phyloP scores from a whole-genome alignment of 2,797 vertebrate species.

The Poecilia gillii region DNA sequence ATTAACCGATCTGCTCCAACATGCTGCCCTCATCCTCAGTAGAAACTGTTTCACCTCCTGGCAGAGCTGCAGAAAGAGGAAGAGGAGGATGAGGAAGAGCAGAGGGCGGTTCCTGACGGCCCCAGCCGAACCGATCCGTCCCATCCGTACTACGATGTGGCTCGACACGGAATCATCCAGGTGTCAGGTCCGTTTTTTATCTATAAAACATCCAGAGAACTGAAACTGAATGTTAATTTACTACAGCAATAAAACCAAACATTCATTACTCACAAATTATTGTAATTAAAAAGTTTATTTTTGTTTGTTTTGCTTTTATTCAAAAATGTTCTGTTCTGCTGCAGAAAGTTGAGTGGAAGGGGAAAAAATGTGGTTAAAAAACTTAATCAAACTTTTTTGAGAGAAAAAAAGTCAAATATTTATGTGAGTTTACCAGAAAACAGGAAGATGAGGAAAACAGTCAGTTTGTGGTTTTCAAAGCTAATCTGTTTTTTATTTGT shows the following conservation, averaged over 20 bases:
- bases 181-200: conserved; percentile 79
- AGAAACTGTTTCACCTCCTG: not conserved
- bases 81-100: conserved; percentile 67
- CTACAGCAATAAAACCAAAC: not conserved
- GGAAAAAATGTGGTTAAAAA: not conserved
- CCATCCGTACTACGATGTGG: conserved; percentile 88
- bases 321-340: not conserved
- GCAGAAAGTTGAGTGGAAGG: not conserved
- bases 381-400: not conserved
- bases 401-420: no score
- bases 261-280: not conserved
- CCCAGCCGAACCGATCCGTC: conserved; percentile 61
- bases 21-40: not conserved
- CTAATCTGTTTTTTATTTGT: no score
- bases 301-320: not conserved
- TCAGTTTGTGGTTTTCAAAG: not conserved
- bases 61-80: conserved; percentile 80
- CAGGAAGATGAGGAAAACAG: no score
- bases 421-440: no score
- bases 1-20: not conserved
- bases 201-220: not conserved
- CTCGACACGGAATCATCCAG: conserved; percentile 88
- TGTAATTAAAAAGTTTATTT: not conserved
- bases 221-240: not conserved
- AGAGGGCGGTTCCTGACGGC: not conserved